phyloP scores from a whole-genome alignment of 2,888 invertebrate species.

The Sinohyriopsis cumingii region DNA sequence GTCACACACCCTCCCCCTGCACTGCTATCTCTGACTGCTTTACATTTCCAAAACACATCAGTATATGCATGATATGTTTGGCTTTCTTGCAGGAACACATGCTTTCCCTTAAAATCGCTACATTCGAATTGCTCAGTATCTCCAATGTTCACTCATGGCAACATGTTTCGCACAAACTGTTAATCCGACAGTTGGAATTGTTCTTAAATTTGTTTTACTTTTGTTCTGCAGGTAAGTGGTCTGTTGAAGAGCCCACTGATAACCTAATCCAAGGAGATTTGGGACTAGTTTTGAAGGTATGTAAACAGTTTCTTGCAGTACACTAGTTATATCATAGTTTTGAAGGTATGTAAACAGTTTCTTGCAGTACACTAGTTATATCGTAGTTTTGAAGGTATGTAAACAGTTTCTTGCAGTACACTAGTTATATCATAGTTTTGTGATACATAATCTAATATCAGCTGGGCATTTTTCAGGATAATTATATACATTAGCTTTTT shows the following conservation, averaged over 20 bases:
- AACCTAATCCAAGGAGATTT: constrained; percentile 87
- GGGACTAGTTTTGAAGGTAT: constrained; percentile 86
- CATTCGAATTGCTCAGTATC: too few species aligned
- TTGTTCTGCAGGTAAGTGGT: constrained; percentile 76
- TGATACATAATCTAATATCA: too few species aligned
- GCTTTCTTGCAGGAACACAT: too few species aligned
- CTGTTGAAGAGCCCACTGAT: constrained; percentile 83
- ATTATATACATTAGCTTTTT: too few species aligned
- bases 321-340: constrained; percentile 2
- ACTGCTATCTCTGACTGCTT: too few species aligned
- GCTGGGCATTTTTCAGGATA: too few species aligned
- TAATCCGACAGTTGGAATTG: not conserved
- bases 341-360: constrained; percentile 73
- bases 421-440: constrained; percentile 1
- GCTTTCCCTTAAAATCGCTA: too few species aligned
- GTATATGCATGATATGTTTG: too few species aligned
- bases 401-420: constrained; percentile 3
- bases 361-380: not conserved
- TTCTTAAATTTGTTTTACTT: not conserved
- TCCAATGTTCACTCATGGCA: too few species aligned
- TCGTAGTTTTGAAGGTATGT: constrained; percentile 81
- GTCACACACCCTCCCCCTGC: too few species aligned
- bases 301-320: constrained; percentile 4
- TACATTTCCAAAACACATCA: too few species aligned
- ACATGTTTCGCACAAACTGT: too few species aligned